These are phyloP conservation scores for Chroicocephalus ridibundus DNA, from an alignment of 2,113 vertebrate genomes.

Conservation along the genomic window DNA sequence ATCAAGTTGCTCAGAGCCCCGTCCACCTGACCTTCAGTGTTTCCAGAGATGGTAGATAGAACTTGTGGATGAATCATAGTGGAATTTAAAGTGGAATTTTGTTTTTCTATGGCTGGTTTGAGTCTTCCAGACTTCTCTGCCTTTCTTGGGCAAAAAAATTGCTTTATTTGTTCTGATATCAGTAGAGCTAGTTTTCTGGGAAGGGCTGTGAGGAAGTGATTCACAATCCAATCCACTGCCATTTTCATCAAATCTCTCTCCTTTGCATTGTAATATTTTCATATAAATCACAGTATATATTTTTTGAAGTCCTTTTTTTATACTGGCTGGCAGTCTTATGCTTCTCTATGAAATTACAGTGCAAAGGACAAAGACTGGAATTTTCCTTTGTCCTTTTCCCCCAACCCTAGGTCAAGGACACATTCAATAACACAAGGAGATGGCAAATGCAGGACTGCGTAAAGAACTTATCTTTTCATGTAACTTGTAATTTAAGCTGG, in stretches of 20 bases:
- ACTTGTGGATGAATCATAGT: neutral
- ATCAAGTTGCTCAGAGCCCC: neutral
- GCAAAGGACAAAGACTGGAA: neutral
- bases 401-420: neutral
- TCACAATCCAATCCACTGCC: neutral
- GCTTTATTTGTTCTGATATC: neutral
- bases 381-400: neutral
- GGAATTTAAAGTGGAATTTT: neutral
- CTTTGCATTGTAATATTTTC: neutral
- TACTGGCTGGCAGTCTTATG: neutral
- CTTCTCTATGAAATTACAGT: neutral
- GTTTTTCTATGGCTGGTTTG: neutral
- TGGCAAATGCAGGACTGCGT: neutral
- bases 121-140: neutral
- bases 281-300: neutral
- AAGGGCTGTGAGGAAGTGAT: neutral
- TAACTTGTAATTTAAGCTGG: neutral
- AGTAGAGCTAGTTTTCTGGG: neutral
- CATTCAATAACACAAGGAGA: neutral
- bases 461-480: neutral
- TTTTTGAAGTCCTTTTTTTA: neutral
- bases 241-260: neutral
- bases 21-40: neutral
- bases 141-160: neutral
- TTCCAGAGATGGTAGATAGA: neutral